Conservation (phyloP, 2,113 vertebrate genomes). For the Protobothrops mucrosquamatus region DNA sequence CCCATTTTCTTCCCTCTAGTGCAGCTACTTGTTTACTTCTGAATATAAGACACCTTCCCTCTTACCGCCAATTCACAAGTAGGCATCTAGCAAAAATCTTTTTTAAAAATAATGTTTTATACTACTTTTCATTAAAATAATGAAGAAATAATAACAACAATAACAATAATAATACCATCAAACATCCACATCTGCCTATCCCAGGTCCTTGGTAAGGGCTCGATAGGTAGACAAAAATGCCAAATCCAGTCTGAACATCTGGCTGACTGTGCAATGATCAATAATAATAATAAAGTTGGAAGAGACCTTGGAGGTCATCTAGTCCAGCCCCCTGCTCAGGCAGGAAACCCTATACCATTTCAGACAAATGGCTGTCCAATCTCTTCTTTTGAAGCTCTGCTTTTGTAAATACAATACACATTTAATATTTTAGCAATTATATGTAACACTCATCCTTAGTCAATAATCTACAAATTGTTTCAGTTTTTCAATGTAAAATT, state of each 20-base stretch:
- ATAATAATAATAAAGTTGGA: too few species aligned
- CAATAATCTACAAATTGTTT: neutral
- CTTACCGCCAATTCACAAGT: neutral
- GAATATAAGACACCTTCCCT: neutral
- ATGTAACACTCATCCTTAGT: neutral
- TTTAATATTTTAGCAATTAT: neutral
- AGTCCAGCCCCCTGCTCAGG: too few species aligned
- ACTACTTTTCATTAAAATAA: neutral
- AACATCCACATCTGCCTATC: too few species aligned
- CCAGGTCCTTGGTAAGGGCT: too few species aligned
- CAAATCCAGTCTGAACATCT: too few species aligned
- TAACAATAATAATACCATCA: too few species aligned
- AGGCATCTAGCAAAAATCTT: neutral
- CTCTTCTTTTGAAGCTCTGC: neutral
- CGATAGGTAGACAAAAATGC: too few species aligned
- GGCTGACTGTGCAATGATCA: too few species aligned
- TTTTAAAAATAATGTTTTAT: neutral
- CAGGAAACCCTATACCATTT: too few species aligned
- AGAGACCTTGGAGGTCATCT: too few species aligned
- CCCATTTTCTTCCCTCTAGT: neutral
- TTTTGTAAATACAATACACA: neutral
- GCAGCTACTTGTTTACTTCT: neutral
- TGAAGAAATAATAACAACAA: too few species aligned
- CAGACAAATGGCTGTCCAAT: too few species aligned
- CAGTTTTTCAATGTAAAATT: neutral